These are phyloP conservation scores for Serinus canaria DNA, from an alignment of 2,113 vertebrate genomes.

Conservation along the genomic window DNA sequence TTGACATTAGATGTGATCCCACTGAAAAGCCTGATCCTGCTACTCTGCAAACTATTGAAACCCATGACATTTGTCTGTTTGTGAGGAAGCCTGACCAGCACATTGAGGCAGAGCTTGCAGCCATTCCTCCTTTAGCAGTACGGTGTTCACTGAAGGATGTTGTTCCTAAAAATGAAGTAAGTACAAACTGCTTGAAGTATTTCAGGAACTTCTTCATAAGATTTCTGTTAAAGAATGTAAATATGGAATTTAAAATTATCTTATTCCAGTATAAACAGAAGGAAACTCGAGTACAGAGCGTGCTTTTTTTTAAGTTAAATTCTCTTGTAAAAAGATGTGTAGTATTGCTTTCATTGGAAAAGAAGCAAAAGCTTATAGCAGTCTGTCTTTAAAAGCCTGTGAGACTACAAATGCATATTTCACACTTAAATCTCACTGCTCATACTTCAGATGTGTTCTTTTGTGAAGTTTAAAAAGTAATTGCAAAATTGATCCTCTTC, in stretches of 20 bases:
- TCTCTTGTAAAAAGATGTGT: not conserved
- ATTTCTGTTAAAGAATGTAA: not conserved
- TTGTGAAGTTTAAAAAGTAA: not conserved
- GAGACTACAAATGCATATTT: not conserved
- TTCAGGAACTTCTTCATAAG: not conserved
- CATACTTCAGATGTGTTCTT: not conserved
- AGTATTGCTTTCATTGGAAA: not conserved
- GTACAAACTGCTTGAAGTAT: not conserved
- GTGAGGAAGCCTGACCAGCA: constrained; percentile 73
- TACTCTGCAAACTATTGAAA: not conserved
- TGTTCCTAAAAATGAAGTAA: constrained; percentile 84
- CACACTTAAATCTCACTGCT: not conserved
- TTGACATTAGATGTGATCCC: not conserved
- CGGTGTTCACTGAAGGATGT: constrained; percentile 87
- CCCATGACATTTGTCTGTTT: constrained; percentile 59
- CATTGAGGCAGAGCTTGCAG: constrained; percentile 59
- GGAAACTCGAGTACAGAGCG: fast-evolving
- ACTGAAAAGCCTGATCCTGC: not conserved
- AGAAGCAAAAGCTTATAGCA: not conserved
- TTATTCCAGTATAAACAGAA: not conserved
- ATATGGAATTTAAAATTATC: not conserved
- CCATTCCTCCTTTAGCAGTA: constrained; percentile 78
- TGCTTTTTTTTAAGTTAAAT: not conserved
- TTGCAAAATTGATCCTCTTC: not conserved
- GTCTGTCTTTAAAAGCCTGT: not conserved